Conservation (phyloP, 2,888 invertebrate genomes). For the Polydesmus complanatus region DNA sequence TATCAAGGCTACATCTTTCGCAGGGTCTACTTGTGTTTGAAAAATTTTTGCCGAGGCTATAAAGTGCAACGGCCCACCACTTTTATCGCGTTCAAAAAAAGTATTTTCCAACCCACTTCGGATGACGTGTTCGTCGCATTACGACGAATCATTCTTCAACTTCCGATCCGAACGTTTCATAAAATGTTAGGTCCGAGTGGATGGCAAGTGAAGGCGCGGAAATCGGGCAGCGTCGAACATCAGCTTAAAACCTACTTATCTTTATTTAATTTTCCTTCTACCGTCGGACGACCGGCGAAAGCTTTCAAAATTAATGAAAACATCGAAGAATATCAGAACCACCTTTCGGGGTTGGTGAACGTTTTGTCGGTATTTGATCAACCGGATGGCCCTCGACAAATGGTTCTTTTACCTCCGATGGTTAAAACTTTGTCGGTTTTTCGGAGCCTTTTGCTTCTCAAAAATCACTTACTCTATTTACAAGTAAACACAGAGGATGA, state of each 20-base stretch:
- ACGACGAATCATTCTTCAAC: not conserved
- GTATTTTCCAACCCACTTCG: too few relatives aligned
- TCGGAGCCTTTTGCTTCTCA: not conserved
- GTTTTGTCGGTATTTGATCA: not conserved
- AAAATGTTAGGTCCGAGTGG: not conserved
- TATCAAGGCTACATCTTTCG: too few relatives aligned
- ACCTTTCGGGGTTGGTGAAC: not conserved
- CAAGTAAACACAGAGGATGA: not conserved
- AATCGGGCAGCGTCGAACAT: not conserved
- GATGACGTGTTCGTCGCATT: too few relatives aligned
- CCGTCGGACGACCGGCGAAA: not conserved
- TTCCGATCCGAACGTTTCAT: not conserved
- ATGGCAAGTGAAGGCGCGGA: not conserved
- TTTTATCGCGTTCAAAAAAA: too few relatives aligned
- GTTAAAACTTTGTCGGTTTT: not conserved
- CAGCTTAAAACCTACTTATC: not conserved
- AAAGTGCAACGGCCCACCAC: too few relatives aligned
- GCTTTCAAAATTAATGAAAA: not conserved
- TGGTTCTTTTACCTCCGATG: slow-evolving; percentile 6
- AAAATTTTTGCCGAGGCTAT: too few relatives aligned
- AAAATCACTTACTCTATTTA: not conserved
- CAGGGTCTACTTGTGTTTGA: too few relatives aligned
- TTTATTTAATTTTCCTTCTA: not conserved
- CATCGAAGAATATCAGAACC: not conserved
- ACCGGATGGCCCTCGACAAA: not conserved